Conservation (phyloP, 2,888 invertebrate species). For the Acanthosepion pharaonis region DNA sequence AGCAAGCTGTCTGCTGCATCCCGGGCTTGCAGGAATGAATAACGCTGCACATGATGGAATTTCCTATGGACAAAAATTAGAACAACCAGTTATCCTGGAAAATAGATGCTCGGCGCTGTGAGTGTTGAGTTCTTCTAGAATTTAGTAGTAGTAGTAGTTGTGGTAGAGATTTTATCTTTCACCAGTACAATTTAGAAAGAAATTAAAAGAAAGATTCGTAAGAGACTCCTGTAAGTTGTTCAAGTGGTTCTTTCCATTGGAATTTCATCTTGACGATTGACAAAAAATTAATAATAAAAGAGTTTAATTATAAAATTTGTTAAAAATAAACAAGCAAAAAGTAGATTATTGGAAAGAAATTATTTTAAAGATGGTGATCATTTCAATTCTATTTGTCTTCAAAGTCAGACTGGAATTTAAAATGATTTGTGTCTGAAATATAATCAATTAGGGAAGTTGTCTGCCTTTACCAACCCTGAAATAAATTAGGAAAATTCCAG, state of each 20-base stretch:
- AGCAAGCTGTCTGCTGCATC: constrained; percentile 56
- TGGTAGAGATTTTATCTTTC: background rate
- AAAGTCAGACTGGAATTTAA: background rate
- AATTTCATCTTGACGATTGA: background rate
- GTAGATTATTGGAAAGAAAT: background rate
- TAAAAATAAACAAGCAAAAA: background rate
- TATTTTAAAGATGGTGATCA: background rate
- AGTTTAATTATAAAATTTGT: background rate
- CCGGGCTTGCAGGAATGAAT: constrained; percentile 53
- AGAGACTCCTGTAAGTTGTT: background rate
- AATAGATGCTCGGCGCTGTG: background rate
- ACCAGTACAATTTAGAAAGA: background rate
- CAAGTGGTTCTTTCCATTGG: background rate
- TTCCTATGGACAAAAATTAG: constrained; percentile 50
- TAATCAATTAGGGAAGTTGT: no score
- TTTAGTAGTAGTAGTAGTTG: background rate
- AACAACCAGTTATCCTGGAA: constrained; percentile 33
- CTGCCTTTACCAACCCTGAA: no score
- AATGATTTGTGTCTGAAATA: no score
- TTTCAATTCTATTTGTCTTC: background rate
- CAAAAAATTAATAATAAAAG: background rate
- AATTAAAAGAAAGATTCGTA: background rate
- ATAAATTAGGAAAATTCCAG: no score
- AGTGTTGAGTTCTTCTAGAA: background rate
- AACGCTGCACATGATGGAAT: constrained; percentile 54